These are phyloP conservation scores for Meandrina meandrites DNA, from an alignment of 92 coral and sea anemone genomes.

Conservation along the genomic window DNA sequence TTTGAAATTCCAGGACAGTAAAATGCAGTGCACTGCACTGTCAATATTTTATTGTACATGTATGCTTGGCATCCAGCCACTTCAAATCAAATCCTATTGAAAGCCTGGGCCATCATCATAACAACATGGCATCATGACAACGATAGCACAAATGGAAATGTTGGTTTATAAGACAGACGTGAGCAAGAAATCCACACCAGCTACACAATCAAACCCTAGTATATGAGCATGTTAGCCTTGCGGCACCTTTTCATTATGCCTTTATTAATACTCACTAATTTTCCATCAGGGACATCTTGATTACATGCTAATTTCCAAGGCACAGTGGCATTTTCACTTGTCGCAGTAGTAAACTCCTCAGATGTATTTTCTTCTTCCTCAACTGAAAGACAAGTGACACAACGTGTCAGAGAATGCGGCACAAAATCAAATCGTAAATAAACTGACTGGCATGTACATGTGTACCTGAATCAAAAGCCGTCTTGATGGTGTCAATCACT, in stretches of 20 bases:
- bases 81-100: too few species aligned
- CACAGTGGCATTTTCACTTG: constrained; percentile 3
- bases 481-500: constrained; percentile 91
- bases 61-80: too few species aligned
- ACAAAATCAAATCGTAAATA: too few species aligned
- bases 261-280: neutral
- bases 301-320: constrained; percentile 27
- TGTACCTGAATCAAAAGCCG: constrained; percentile 94
- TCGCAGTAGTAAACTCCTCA: neutral
- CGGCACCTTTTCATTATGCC: neutral
- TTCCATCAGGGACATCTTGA: neutral
- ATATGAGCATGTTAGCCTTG: too few species aligned
- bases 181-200: too few species aligned
- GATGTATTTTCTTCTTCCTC: constrained; percentile 22
- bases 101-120: neutral
- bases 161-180: too few species aligned
- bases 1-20: too few species aligned
- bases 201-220: too few species aligned
- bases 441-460: neutral
- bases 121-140: neutral
- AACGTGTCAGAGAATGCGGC: too few species aligned
- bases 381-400: neutral
- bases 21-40: too few species aligned
- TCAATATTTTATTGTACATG: too few species aligned
- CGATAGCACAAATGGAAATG: neutral